These are phyloP conservation scores for Chinchilla lanigera DNA, from an alignment of 2,113 vertebrate genomes.

Conservation along the genomic window DNA sequence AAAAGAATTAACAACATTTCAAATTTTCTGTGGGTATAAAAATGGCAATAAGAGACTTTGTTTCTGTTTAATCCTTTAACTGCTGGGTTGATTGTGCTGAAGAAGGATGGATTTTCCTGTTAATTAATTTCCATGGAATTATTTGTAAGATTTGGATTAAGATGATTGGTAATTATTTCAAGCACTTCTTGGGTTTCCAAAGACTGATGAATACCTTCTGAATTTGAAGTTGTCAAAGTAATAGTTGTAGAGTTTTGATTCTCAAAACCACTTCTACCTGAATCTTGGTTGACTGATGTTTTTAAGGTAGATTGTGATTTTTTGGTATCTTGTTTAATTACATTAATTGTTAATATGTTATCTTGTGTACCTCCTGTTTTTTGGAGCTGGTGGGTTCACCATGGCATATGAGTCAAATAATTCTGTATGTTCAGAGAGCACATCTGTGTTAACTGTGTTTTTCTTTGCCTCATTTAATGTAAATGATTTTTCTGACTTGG, in stretches of 20 bases:
- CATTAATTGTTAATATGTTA: constrained; percentile 63
- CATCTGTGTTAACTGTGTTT: constrained; percentile 70
- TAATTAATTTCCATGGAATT: constrained; percentile 80
- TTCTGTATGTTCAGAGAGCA: constrained; percentile 52
- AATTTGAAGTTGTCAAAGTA: constrained; percentile 80
- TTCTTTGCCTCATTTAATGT: constrained; percentile 77
- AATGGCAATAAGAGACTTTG: constrained; percentile 85
- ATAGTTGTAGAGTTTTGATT: constrained; percentile 79
- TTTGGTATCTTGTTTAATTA: constrained; percentile 41
- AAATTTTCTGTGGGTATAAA: constrained; percentile 83
- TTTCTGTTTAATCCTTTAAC: constrained; percentile 82
- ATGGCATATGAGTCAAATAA: constrained; percentile 53
- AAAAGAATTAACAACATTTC: constrained; percentile 77
- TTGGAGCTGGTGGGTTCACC: constrained; percentile 57
- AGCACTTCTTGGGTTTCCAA: constrained; percentile 75
- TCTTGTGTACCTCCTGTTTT: constrained; percentile 38
- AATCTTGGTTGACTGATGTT: constrained; percentile 73
- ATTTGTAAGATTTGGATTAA: constrained; percentile 72
- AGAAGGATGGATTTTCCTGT: constrained; percentile 81
- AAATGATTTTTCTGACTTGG: constrained; percentile 65
- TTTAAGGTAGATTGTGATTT: constrained; percentile 69
- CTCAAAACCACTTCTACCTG: constrained; percentile 57
- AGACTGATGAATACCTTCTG: constrained; percentile 75
- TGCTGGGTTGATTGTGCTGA: constrained; percentile 84
- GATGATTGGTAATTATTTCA: constrained; percentile 73